Evolutionary conservation across 2,113 vertebrate genomes (phyloP).

Genomic region (Aegypius monachus): DNA sequence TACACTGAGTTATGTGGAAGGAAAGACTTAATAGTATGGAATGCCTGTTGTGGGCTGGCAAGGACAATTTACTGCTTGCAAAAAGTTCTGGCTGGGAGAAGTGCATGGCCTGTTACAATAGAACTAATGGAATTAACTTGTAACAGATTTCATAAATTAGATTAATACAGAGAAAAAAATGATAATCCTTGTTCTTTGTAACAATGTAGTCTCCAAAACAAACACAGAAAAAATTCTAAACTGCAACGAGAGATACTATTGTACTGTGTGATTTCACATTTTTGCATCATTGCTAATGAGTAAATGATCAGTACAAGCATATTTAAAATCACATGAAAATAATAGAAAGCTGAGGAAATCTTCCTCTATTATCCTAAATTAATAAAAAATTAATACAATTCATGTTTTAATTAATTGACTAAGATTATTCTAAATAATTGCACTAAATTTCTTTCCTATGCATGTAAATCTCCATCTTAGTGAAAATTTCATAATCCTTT

Average conservation of each 20-base stretch:
- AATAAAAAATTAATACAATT: background rate
- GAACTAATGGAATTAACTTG: conserved; percentile 10
- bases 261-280: background rate
- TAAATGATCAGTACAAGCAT: background rate
- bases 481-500: background rate
- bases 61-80: background rate
- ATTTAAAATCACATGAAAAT: background rate
- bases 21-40: background rate
- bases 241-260: background rate
- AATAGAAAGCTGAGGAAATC: background rate
- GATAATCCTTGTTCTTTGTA: background rate
- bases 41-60: conserved; percentile 4
- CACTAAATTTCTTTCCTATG: background rate
- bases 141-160: background rate
- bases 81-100: background rate
- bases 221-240: background rate
- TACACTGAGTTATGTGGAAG: background rate
- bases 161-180: background rate
- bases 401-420: background rate
- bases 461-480: background rate
- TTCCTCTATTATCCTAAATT: background rate
- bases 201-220: conserved; percentile 9
- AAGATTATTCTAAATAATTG: background rate
- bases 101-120: background rate
- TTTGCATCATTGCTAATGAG: background rate